Base-by-base conservation (phyloP, 2,797 vertebrate genomes). In the Martes flavigula region DNA sequence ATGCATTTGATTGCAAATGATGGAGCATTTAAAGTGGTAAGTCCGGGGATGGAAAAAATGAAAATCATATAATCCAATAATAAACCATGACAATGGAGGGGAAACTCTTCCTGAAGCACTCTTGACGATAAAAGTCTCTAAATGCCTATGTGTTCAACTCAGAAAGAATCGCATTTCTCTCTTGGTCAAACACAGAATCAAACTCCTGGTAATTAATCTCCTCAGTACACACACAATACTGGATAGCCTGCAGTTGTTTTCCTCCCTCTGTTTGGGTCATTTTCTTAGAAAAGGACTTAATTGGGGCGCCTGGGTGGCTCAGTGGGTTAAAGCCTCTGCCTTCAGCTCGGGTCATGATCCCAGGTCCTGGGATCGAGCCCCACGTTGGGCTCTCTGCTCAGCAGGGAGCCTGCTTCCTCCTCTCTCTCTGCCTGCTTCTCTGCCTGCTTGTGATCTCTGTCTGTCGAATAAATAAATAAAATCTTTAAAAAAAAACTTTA, bases 41-140 rank as follows among this genome's bases (percentile, higher is more conserved):
- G 94, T 96, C 97, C 91, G 98, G 95, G 97, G 97, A 98, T 92
- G 97, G 98, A 98, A 98, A 98, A 98, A 98, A 98, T 98, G 98
- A 98, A 98, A 98, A 98, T 98, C 96, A 97, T 97, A 97, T 98
- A 98, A 98, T 98, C 98, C 87, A 98, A 98, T 98, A 98, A 98
- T 51, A 96, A 98, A 96, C 97, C 91, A 90, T 91, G 96, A 98
- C 97, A 98, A 98, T 98, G 95, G 98, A 98, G 97, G 72, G 21
- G 87, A 90, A 95, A 97, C 96, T 98, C 97, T 98, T 98, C 96
- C 98, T 97, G 92, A 48, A 94, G 1, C 35, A 91, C 98, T 97
- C 97, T 95, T 98, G 98, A 98, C 82, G 86, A 97, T 96, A 98
- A 98, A 96, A 79, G 92, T 98, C 97, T 98, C 97, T 88, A 92